A percentile compares a stretch with the other conserved stretches of the same genome.
Conservation (phyloP, 2,888 invertebrate genomes). For the Desoria tigrina region DNA sequence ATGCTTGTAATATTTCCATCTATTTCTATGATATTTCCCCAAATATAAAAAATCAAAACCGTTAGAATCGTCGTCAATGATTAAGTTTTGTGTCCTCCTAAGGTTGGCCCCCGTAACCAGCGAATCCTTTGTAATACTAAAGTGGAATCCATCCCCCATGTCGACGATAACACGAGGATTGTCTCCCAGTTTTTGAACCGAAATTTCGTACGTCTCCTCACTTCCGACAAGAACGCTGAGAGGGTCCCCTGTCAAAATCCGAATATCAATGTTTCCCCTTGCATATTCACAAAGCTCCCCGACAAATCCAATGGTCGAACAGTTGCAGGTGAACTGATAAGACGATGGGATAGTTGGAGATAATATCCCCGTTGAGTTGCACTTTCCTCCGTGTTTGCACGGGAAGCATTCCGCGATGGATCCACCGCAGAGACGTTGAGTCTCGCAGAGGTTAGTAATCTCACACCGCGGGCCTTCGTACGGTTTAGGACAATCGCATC, state of each 20-base stretch:
- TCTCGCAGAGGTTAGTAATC: not conserved
- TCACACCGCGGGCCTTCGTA: not conserved
- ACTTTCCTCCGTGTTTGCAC: slow-evolving; percentile 11
- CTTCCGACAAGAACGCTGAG: slow-evolving; percentile 7
- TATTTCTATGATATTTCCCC: too few species aligned
- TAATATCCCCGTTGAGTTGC: not conserved
- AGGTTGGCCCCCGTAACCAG: too few species aligned
- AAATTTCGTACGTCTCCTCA: slow-evolving; percentile 14
- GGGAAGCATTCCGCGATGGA: slow-evolving; percentile 8
- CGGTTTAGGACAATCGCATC: not conserved
- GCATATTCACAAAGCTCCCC: slow-evolving; percentile 10
- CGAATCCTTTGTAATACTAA: too few species aligned
- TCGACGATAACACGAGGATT: slow-evolving; percentile 10
- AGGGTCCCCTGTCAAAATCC: not conserved
- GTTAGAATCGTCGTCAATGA: too few species aligned
- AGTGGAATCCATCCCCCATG: slow-evolving; percentile 7
- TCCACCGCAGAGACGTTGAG: not conserved
- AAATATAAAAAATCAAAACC: too few species aligned
- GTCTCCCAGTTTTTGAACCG: not conserved
- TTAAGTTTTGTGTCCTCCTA: too few species aligned
- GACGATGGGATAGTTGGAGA: not conserved
- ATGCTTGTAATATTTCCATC: too few species aligned
- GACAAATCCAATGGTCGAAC: not conserved
- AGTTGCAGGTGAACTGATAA: slow-evolving; percentile 3
- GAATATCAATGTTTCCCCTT: slow-evolving; percentile 4